Conservation (phyloP, 2,113 vertebrate species). For the Elgaria multicarinata region DNA sequence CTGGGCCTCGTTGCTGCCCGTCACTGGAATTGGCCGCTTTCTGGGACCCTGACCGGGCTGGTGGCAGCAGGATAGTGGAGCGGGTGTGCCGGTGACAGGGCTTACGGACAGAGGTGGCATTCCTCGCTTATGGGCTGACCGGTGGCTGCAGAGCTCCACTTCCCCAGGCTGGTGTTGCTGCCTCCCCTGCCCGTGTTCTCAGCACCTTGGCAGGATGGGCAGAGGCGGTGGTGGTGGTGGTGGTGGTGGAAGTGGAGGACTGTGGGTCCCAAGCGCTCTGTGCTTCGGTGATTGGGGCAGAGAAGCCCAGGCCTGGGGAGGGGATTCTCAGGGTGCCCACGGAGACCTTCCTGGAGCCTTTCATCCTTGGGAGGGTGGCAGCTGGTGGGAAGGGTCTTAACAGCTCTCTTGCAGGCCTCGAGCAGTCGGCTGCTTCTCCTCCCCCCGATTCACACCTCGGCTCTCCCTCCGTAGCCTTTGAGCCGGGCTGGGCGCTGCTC, state of each 20-base stretch:
- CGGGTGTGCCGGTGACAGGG: not conserved
- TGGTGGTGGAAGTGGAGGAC: no score
- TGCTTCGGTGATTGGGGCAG: no score
- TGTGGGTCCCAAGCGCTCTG: no score
- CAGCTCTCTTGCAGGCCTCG: no score
- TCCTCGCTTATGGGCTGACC: not conserved
- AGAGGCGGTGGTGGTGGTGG: not conserved
- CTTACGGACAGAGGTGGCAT: not conserved
- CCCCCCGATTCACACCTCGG: not conserved
- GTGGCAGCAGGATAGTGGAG: not conserved
- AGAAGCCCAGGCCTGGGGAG: no score
- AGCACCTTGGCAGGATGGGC: not conserved
- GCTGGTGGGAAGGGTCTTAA: no score
- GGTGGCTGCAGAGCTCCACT: not conserved
- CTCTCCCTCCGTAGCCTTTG: no score
- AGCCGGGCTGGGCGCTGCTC: not conserved
- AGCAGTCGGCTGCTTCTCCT: no score
- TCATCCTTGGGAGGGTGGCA: no score
- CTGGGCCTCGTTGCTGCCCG: not conserved
- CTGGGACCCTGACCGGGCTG: not conserved
- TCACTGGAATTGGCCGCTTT: not conserved
- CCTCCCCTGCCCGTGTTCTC: no score
- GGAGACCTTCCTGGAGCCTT: no score
- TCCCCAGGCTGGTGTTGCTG: not conserved
- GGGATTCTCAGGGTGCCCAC: no score